A percentile compares a stretch with the other conserved stretches of the same genome.
Evolutionary conservation across 2,888 invertebrate genomes (phyloP).

Genomic region (Notodonta ziczac): DNA sequence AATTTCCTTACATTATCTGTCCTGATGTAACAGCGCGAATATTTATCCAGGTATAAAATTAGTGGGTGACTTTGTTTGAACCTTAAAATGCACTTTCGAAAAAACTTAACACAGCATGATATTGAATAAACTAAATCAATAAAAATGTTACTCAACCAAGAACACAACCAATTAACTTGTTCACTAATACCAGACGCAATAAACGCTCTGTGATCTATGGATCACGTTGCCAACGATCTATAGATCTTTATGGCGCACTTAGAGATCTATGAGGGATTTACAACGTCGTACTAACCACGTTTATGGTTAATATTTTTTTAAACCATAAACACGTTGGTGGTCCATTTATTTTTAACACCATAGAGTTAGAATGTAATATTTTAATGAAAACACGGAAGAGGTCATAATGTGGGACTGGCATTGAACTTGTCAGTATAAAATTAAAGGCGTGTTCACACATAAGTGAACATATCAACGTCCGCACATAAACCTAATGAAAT

Average conservation of each 20-base stretch:
- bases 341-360: slow-evolving; percentile 47
- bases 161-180: slow-evolving; percentile 26
- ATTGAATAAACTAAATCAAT: slow-evolving; percentile 4
- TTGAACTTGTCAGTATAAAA: slow-evolving; percentile 20
- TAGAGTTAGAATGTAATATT: slow-evolving; percentile 25
- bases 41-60: too few species aligned
- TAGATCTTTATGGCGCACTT: slow-evolving; percentile 53
- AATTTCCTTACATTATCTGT: too few species aligned
- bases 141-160: slow-evolving; percentile 12
- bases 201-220: slow-evolving; percentile 55
- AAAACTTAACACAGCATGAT: too few species aligned
- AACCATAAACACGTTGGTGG: slow-evolving; percentile 56
- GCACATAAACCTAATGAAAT: too few species aligned
- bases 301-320: slow-evolving; percentile 57
- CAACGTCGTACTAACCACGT: slow-evolving; percentile 42
- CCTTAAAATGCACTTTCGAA: too few species aligned
- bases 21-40: too few species aligned
- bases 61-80: too few species aligned
- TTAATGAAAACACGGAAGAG: slow-evolving; percentile 40
- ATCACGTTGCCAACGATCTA: slow-evolving; percentile 49
- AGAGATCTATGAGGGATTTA: slow-evolving; percentile 60
- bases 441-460: not conserved
- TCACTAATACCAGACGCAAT: slow-evolving; percentile 35
- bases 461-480: not conserved
- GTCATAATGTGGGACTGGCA: slow-evolving; percentile 42